A percentile compares a stretch with the other conserved stretches of the same genome.
These are phyloP conservation scores for Apteryx mantelli DNA, from an alignment of 2,113 vertebrate species.

Conservation along the genomic window DNA sequence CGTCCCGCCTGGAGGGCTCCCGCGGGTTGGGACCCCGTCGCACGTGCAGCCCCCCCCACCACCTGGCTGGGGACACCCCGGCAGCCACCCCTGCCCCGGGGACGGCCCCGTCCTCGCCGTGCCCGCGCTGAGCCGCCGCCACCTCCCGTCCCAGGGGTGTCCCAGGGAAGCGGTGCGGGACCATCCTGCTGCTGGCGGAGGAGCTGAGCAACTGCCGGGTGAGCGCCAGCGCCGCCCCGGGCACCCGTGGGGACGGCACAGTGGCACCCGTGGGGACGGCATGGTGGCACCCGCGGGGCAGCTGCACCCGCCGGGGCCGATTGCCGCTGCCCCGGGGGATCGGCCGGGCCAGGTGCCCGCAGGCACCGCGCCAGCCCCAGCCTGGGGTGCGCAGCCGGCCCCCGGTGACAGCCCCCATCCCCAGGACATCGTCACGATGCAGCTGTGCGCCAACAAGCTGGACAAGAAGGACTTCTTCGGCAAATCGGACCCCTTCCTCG, in stretches of 20 bases:
- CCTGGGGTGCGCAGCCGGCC: neutral
- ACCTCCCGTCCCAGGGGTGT: slow-evolving; percentile 76
- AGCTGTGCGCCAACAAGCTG: slow-evolving; percentile 97
- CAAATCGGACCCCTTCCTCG: slow-evolving; percentile 96
- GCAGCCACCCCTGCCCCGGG: neutral
- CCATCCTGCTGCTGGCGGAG: slow-evolving; percentile 82
- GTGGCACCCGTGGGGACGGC: neutral
- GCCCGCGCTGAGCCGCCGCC: neutral
- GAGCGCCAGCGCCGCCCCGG: slow-evolving; percentile 31
- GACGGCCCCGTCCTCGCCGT: neutral
- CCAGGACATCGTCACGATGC: slow-evolving; percentile 97
- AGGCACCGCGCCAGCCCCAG: neutral
- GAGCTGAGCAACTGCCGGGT: slow-evolving; percentile 89
- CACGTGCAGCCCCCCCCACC: too few relatives aligned
- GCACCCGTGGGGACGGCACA: accelerated
- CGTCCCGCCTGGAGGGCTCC: too few relatives aligned
- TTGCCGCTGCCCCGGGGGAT: neutral
- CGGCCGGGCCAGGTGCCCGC: neutral
- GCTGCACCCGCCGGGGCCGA: too few relatives aligned
- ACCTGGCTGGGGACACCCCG: neutral
- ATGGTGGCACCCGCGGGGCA: too few relatives aligned
- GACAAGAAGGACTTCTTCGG: slow-evolving; percentile 99
- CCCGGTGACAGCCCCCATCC: neutral
- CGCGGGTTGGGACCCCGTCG: too few relatives aligned
- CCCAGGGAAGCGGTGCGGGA: slow-evolving; percentile 86